phyloP scores from a whole-genome alignment of 2,797 vertebrate species.

The Yasuhikotakia modesta region DNA sequence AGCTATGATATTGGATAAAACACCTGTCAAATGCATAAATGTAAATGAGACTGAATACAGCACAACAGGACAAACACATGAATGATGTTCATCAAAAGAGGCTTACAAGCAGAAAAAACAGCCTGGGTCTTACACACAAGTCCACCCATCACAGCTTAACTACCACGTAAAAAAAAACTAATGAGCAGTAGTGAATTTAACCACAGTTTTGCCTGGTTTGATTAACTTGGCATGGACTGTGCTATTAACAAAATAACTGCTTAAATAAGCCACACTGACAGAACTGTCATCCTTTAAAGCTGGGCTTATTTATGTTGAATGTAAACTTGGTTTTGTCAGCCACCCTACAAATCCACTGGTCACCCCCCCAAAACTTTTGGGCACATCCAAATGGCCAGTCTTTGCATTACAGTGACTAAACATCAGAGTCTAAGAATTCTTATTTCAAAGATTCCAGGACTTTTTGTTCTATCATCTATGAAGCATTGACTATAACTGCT shows the following conservation, averaged over 20 bases:
- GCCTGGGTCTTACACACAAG: background rate
- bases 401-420: background rate
- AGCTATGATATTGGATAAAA: too few species aligned
- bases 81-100: background rate
- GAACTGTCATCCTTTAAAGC: background rate
- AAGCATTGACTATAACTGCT: background rate
- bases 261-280: background rate
- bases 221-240: background rate
- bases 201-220: background rate
- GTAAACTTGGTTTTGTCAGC: background rate
- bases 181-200: background rate
- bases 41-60: conserved; percentile 56
- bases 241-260: background rate
- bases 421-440: background rate
- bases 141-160: too few species aligned
- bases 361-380: background rate
- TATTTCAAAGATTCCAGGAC: background rate
- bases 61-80: conserved; percentile 34
- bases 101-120: background rate
- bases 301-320: too few species aligned
- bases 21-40: too few species aligned
- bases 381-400: background rate
- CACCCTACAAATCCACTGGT: background rate
- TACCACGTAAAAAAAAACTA: background rate
- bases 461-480: background rate